Conservation (phyloP, 2,113 vertebrate species). For the Machaerirhynchus nigripectus region DNA sequence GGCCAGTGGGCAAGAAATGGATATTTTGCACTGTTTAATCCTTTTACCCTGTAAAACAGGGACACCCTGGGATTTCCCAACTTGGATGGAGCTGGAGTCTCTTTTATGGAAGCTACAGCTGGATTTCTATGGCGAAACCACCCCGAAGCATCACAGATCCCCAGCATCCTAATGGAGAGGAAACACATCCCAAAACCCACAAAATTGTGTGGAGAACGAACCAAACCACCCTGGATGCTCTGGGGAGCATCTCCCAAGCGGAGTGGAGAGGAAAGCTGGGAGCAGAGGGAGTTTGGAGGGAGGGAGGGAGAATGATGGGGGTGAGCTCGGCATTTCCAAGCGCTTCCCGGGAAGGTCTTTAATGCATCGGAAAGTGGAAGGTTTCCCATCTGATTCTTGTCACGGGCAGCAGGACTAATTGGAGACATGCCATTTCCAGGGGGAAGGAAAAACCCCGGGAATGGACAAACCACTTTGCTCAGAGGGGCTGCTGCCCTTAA, state of each 20-base stretch:
- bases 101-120: neutral
- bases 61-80: neutral
- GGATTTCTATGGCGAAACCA: neutral
- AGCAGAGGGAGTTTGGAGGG: neutral
- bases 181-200: neutral
- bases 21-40: neutral
- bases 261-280: neutral
- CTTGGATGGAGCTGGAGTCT: neutral
- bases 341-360: neutral
- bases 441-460: slow-evolving; percentile 36
- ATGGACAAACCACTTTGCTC: slow-evolving; percentile 74
- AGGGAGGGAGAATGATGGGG: neutral
- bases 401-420: slow-evolving; percentile 33
- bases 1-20: neutral
- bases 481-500: slow-evolving; percentile 60
- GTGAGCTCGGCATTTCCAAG: neutral
- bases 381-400: slow-evolving; percentile 61
- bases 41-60: neutral
- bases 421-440: slow-evolving; percentile 45
- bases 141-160: neutral
- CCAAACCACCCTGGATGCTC: neutral
- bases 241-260: neutral
- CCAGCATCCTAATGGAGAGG: neutral
- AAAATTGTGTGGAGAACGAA: neutral
- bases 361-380: slow-evolving; percentile 57